These are phyloP conservation scores for Noctua janthina DNA, from an alignment of 2,888 invertebrate genomes.

Conservation along the genomic window DNA sequence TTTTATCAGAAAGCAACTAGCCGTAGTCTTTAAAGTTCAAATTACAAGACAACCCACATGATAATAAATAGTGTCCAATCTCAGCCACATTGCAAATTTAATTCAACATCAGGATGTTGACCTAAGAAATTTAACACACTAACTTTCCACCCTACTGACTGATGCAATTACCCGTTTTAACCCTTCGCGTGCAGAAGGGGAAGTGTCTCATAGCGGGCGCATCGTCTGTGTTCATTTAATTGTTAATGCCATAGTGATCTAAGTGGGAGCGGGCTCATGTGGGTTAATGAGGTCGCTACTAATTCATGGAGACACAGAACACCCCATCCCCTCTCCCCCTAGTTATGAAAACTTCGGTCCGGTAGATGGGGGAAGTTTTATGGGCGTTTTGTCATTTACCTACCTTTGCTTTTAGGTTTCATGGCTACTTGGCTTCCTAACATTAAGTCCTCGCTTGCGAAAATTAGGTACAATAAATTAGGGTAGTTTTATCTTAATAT, in stretches of 20 bases:
- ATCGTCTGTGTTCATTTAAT: constrained; percentile 81
- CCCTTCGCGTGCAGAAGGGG: constrained; percentile 63
- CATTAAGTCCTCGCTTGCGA: constrained; percentile 60
- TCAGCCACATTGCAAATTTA: constrained; percentile 38
- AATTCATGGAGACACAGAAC: constrained; percentile 85
- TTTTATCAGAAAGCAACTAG: background rate
- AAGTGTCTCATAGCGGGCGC: constrained; percentile 67
- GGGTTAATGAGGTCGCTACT: constrained; percentile 87
- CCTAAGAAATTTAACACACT: constrained; percentile 49
- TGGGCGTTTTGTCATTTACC: constrained; percentile 71
- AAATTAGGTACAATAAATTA: constrained; percentile 68
- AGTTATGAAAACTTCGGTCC: constrained; percentile 77
- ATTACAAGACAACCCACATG: background rate
- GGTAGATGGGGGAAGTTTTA: constrained; percentile 73
- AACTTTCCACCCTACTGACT: constrained; percentile 58
- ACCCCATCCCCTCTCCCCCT: constrained; percentile 65
- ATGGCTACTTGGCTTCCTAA: constrained; percentile 68
- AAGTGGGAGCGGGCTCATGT: constrained; percentile 79
- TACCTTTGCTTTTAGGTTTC: constrained; percentile 73
- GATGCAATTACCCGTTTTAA: constrained; percentile 67
- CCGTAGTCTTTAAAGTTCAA: background rate
- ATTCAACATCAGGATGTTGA: constrained; percentile 41
- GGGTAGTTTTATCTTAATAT: constrained; percentile 51
- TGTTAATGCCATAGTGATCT: constrained; percentile 85
- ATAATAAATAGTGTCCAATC: constrained; percentile 36